Percentiles rank a stretch among this genome's conserved stretches.
Conservation (phyloP, 2,888 invertebrate genomes). For the Aphidoletes aphidimyza region DNA sequence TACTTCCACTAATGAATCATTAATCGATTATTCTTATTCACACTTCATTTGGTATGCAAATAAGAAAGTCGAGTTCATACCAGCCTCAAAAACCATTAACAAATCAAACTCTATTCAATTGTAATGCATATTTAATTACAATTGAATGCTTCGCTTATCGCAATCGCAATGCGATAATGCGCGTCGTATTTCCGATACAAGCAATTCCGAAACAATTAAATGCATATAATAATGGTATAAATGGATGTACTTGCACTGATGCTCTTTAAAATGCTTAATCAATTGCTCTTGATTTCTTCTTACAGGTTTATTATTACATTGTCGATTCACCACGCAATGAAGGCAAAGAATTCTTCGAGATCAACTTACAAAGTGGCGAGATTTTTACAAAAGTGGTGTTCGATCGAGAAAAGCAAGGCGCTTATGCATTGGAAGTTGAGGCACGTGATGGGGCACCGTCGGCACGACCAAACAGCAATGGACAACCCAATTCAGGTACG, state of each 20-base stretch:
- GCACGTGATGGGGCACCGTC: constrained; percentile 97
- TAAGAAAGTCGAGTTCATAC: not conserved
- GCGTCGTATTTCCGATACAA: not conserved
- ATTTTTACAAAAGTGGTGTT: constrained; percentile 95
- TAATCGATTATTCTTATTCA: not conserved
- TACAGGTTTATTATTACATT: constrained; percentile 91
- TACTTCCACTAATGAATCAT: constrained; percentile 19
- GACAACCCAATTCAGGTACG: constrained; percentile 95
- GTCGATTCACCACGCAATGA: constrained; percentile 92
- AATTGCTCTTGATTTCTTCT: not conserved
- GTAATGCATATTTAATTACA: constrained; percentile 10
- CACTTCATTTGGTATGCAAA: constrained; percentile 15
- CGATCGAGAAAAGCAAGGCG: constrained; percentile 97
- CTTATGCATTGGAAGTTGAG: constrained; percentile 96
- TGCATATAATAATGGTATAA: no score
- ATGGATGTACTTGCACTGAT: no score
- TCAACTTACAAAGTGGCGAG: constrained; percentile 94
- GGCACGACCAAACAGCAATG: constrained; percentile 91
- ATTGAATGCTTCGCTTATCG: no score
- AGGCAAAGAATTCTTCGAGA: constrained; percentile 95
- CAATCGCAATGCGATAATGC: not conserved
- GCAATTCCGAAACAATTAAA: not conserved
- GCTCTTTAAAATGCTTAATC: no score
- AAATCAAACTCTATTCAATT: not conserved
- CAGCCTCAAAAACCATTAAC: not conserved